Evolutionary conservation across 1,140 invertebrate species (phyloP).

Genomic region (Rhyacophila brunnea): DNA sequence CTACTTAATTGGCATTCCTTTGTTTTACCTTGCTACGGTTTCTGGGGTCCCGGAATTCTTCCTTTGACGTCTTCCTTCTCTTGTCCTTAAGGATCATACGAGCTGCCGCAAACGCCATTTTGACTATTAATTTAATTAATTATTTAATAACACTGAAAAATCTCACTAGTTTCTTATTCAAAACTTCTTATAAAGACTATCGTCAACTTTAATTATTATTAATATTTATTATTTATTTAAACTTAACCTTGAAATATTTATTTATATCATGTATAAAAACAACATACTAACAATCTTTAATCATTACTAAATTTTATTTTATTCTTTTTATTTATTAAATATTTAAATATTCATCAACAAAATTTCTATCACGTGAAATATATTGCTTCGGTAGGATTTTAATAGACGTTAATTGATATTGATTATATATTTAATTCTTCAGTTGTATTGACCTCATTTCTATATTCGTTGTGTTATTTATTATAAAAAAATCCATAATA

Average conservation of each 20-base stretch:
- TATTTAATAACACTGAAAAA: conserved; percentile 2
- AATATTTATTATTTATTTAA: not conserved
- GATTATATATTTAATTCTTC: too few species aligned
- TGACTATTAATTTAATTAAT: not conserved
- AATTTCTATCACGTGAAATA: too few species aligned
- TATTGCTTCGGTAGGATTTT: too few species aligned
- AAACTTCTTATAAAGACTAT: not conserved
- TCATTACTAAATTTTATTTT: too few species aligned
- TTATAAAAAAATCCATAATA: too few species aligned
- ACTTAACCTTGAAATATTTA: not conserved
- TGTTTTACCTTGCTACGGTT: conserved; percentile 76
- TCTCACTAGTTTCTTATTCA: conserved; percentile 12
- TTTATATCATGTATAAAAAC: too few species aligned
- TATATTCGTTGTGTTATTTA: too few species aligned
- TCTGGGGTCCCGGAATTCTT: conserved; percentile 68
- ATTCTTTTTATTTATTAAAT: too few species aligned
- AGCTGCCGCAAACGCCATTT: conserved; percentile 80
- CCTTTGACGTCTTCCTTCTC: conserved; percentile 73
- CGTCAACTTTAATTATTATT: conserved; percentile 4
- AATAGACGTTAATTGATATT: too few species aligned
- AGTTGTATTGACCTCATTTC: too few species aligned
- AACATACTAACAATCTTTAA: too few species aligned
- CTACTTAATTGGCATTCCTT: not conserved
- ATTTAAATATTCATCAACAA: too few species aligned
- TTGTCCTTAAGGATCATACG: conserved; percentile 81